Evolutionary conservation across 2,888 invertebrate species (phyloP).

Genomic region (Pelosia muscerda): DNA sequence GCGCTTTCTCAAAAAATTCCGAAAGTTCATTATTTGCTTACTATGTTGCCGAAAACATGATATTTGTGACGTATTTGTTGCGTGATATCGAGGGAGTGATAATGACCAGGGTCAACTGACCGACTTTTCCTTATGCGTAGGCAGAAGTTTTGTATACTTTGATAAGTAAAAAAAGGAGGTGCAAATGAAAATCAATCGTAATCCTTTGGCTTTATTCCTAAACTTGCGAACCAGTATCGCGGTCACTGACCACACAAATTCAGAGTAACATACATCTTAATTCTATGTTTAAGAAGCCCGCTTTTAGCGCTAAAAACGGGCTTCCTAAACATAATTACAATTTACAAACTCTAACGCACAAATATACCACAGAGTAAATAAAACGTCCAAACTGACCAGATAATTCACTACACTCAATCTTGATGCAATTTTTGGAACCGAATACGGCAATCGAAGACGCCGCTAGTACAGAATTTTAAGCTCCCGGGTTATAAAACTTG

Average conservation of each 20-base stretch:
- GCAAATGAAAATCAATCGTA: conserved; percentile 55
- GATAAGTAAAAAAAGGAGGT: neutral
- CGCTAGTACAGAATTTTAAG: neutral
- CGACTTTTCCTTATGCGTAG: no score
- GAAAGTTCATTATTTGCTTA: no score
- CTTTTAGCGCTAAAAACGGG: neutral
- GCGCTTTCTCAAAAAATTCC: no score
- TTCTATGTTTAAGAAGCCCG: neutral
- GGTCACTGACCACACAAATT: conserved; percentile 47
- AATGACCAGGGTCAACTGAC: no score
- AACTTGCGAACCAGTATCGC: conserved; percentile 45
- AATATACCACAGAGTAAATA: conserved; percentile 55
- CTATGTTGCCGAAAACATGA: no score
- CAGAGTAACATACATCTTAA: conserved; percentile 35
- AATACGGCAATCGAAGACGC: neutral
- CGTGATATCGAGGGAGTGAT: no score
- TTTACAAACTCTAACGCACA: conserved; percentile 26
- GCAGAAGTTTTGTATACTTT: no score
- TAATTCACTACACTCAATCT: neutral
- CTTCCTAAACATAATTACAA: conserved; percentile 19
- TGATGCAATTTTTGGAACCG: neutral
- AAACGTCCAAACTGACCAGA: conserved; percentile 34
- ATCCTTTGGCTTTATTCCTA: conserved; percentile 75
- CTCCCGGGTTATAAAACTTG: neutral
- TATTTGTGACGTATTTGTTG: no score